Conservation (phyloP, 1,140 invertebrate genomes). For the Caenorhabditis latens region DNA sequence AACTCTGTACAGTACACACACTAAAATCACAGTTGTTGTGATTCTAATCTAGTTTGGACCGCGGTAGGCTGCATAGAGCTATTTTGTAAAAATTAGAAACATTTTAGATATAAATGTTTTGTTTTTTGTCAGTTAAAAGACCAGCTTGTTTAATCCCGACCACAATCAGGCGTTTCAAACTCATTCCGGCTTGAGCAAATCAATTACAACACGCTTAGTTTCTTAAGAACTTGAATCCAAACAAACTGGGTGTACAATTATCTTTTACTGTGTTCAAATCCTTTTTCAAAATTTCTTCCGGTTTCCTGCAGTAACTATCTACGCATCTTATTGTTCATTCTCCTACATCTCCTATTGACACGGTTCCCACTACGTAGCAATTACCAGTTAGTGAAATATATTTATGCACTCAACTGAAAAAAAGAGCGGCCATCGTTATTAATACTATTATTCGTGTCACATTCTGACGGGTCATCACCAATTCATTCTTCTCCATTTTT, state of each 20-base stretch:
- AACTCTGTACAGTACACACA: too few relatives aligned
- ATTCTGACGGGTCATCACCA: neutral
- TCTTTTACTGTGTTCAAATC: too few relatives aligned
- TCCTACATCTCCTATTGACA: conserved; percentile 4
- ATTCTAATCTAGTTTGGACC: too few relatives aligned
- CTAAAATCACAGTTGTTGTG: too few relatives aligned
- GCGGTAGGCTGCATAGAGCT: too few relatives aligned
- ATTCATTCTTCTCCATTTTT: neutral
- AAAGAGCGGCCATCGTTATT: conserved; percentile 1
- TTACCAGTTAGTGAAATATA: conserved; percentile 34
- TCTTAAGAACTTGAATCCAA: neutral
- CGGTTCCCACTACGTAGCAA: conserved; percentile 43
- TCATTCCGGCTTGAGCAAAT: too few relatives aligned
- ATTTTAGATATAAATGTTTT: too few relatives aligned
- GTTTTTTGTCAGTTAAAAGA: too few relatives aligned
- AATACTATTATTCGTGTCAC: conserved; percentile 36
- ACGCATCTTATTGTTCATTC: conserved; percentile 14
- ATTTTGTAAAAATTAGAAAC: too few relatives aligned
- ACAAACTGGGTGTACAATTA: neutral
- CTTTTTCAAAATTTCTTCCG: neutral
- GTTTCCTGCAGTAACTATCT: neutral
- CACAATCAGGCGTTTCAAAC: too few relatives aligned
- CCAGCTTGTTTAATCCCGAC: too few relatives aligned
- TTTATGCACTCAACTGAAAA: conserved; percentile 45
- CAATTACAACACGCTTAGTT: too few relatives aligned